Percentiles rank a stretch among this genome's conserved stretches.
These are phyloP conservation scores for Corapipo altera DNA, from an alignment of 2,113 vertebrate species.

Conservation along the genomic window DNA sequence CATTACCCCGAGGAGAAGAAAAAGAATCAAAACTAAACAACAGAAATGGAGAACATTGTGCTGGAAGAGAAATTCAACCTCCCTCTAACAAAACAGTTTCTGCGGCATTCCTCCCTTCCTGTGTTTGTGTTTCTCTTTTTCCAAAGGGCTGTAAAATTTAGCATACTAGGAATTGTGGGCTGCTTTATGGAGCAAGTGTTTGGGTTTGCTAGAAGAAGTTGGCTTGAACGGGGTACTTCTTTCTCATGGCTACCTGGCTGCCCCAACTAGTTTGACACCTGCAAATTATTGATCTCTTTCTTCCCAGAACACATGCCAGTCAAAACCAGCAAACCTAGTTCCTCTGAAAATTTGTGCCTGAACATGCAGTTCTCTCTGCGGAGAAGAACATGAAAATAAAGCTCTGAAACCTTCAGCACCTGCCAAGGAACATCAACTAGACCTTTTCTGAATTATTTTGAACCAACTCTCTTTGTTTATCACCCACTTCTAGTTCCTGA, in stretches of 20 bases:
- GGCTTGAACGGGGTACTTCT: background rate
- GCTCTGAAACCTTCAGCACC: background rate
- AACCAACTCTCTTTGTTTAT: background rate
- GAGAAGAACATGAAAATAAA: conserved; percentile 1
- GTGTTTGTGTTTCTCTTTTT: conserved; percentile 46
- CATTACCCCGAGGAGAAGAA: background rate
- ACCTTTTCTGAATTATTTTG: background rate
- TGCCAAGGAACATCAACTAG: background rate
- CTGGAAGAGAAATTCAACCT: conserved; percentile 10
- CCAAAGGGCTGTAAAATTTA: conserved; percentile 25
- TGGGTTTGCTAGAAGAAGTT: conserved; percentile 28
- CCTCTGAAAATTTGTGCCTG: background rate
- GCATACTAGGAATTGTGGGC: background rate
- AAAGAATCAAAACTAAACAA: background rate
- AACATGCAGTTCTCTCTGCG: background rate
- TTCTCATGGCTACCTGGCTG: background rate
- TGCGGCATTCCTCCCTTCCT: conserved; percentile 6
- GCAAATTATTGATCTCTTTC: background rate
- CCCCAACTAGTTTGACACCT: background rate
- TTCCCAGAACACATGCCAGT: background rate
- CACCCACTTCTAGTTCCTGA: background rate
- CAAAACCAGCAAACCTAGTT: background rate
- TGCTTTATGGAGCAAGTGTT: background rate
- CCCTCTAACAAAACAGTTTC: conserved; percentile 10
- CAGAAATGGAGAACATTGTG: background rate